Evolutionary conservation across 2,113 vertebrate genomes (phyloP), one percentile per base, ranked within the genome.

Genomic region (Carassius carassius): DNA sequence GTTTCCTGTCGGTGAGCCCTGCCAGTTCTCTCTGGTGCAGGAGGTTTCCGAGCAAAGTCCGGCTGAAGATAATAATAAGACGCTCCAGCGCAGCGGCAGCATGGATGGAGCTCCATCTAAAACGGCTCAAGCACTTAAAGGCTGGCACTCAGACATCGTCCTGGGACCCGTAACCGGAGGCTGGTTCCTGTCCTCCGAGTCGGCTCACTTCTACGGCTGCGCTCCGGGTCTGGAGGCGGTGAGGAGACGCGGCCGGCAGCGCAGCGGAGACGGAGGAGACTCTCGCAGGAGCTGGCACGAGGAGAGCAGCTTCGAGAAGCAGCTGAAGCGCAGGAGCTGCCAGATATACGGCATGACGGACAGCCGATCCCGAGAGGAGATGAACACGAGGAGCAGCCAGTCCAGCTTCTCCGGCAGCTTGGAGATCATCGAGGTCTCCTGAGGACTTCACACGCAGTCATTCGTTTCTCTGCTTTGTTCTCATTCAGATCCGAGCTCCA

Each of bases 351-450:
- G 95, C 85, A 87, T 94, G 94, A 88, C 92, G 0, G 96, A 97
- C 91, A 95, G 90, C 88, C 89, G 94, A 16, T 96, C 96, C 6
- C 90, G 97, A 12, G 97, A 98, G 72, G 97, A 98, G 21, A 92
- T 97, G 83, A 95, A 94, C 1, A 96, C 95, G 65, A 94, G 94
- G 13, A 96, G 95, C 77, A 96, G 96, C 60, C 96, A 96, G 91
- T 94, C 96, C 0, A 98, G 97, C 86, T 99, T 99, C 81, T 98
- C 98, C 0, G 97, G 97, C 87, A 99, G 98, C 93, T 95, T 99
- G 98, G 98, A 99, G 85, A 91, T 99, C 92, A 98, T 99, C 0
- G 93, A 99, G 91, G 98, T 99, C 78, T 98, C 98, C 85, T 99
- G 96, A 98, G 41, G 32, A 25, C 67, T 37, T 32, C 1, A 19